These are phyloP conservation scores for Hippoglossus stenolepis DNA, from an alignment of 2,113 vertebrate species.

Conservation along the genomic window DNA sequence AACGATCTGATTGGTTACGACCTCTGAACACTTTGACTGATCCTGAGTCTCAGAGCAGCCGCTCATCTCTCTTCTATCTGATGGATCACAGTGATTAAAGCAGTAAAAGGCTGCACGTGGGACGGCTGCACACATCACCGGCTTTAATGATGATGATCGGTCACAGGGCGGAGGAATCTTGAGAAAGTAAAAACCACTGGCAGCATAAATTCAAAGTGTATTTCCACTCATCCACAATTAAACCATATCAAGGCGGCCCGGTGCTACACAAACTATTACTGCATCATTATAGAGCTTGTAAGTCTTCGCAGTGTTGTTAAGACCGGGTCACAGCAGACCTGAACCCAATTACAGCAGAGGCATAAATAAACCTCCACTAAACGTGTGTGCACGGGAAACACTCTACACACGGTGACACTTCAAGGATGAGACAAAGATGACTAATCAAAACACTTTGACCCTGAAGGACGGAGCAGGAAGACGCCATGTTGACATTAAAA, in stretches of 20 bases:
- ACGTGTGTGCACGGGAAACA: constrained; percentile 4
- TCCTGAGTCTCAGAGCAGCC: neutral
- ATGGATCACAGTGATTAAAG: neutral
- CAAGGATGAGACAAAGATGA: constrained; percentile 47
- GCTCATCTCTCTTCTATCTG: neutral
- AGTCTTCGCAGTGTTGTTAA: constrained; percentile 24
- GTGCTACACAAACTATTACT: constrained; percentile 8
- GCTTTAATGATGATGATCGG: neutral
- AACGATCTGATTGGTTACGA: too few relatives aligned
- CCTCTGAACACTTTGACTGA: too few relatives aligned
- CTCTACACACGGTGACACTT: constrained; percentile 17
- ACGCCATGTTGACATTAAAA: constrained; percentile 26
- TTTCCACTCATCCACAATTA: neutral
- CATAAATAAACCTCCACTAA: constrained; percentile 43
- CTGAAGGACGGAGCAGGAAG: neutral
- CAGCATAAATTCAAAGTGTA: neutral
- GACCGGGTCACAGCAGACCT: constrained; percentile 9
- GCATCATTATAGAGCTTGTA: constrained; percentile 21
- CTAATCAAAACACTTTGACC: constrained; percentile 22
- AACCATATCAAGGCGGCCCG: too few relatives aligned
- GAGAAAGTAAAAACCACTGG: neutral
- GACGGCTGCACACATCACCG: neutral
- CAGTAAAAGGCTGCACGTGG: neutral
- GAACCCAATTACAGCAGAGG: constrained; percentile 47
- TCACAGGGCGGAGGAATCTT: too few relatives aligned